Evolutionary conservation across 2,113 vertebrate genomes (phyloP).

Genomic region (Irena cyanogastra): DNA sequence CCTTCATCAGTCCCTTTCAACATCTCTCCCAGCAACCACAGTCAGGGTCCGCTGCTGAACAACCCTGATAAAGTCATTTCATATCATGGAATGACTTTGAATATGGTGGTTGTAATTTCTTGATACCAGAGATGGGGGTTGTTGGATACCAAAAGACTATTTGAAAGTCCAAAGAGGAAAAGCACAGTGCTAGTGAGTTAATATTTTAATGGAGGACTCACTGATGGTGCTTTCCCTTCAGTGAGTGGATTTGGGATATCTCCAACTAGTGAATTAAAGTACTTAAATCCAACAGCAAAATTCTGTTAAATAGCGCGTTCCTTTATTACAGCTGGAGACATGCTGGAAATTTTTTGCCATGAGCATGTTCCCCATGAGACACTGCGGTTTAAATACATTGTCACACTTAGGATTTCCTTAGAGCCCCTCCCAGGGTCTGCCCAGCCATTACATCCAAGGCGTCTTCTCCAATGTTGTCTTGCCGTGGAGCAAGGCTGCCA

Average conservation of each 20-base stretch:
- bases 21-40: not conserved
- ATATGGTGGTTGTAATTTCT: not conserved
- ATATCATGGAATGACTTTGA: not conserved
- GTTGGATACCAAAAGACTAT: not conserved
- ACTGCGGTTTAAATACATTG: not conserved
- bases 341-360: not conserved
- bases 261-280: not conserved
- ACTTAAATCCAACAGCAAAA: not conserved
- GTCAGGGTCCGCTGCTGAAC: rapidly evolving
- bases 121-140: not conserved
- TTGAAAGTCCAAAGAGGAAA: not conserved
- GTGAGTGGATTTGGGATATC: not conserved
- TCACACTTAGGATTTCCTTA: not conserved
- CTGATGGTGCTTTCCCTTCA: not conserved
- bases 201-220: not conserved
- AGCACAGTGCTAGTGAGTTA: not conserved
- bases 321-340: not conserved
- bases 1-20: not conserved
- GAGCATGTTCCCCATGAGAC: not conserved
- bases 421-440: not conserved
- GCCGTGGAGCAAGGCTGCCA: not conserved
- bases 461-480: not conserved
- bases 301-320: not conserved
- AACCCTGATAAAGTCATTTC: not conserved
- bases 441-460: not conserved